Evolutionary conservation across 2,888 invertebrate genomes (phyloP).

Genomic region (Catocala sponsa): DNA sequence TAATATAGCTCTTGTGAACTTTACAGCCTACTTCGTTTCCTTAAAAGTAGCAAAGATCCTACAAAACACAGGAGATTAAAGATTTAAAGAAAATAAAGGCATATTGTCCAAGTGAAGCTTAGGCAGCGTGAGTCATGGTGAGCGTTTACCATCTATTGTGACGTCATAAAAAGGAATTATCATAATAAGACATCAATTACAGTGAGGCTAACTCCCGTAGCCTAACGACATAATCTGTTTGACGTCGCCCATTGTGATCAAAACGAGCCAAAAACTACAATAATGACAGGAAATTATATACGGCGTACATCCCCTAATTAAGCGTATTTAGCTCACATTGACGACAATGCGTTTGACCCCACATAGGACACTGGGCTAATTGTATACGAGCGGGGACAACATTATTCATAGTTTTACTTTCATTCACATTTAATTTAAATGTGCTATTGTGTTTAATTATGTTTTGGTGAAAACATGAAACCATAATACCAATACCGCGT

Average conservation of each 20-base stretch:
- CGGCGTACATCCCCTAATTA: slow-evolving; percentile 67
- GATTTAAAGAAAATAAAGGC: too few species aligned
- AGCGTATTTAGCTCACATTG: slow-evolving; percentile 66
- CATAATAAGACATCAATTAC: slow-evolving; percentile 10
- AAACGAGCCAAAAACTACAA: slow-evolving; percentile 35
- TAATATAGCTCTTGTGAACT: background rate
- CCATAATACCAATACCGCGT: too few species aligned
- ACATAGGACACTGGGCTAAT: slow-evolving; percentile 53
- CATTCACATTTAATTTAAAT: slow-evolving; percentile 8
- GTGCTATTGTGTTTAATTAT: background rate
- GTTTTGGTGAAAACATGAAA: too few species aligned
- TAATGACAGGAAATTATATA: slow-evolving; percentile 58
- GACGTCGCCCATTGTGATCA: slow-evolving; percentile 15
- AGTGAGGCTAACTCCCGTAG: background rate
- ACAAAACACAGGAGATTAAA: background rate
- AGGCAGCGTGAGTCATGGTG: background rate
- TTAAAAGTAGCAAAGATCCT: background rate
- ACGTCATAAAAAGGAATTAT: background rate
- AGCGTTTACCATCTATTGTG: background rate
- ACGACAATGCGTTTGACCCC: slow-evolving; percentile 66
- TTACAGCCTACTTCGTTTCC: background rate
- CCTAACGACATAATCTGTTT: slow-evolving; percentile 21
- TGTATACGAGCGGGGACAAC: slow-evolving; percentile 50
- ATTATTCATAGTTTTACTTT: slow-evolving; percentile 45
- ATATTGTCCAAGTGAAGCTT: background rate